Base-by-base conservation (phyloP, 2,797 vertebrate genomes). In the Cossypha polioptera region DNA sequence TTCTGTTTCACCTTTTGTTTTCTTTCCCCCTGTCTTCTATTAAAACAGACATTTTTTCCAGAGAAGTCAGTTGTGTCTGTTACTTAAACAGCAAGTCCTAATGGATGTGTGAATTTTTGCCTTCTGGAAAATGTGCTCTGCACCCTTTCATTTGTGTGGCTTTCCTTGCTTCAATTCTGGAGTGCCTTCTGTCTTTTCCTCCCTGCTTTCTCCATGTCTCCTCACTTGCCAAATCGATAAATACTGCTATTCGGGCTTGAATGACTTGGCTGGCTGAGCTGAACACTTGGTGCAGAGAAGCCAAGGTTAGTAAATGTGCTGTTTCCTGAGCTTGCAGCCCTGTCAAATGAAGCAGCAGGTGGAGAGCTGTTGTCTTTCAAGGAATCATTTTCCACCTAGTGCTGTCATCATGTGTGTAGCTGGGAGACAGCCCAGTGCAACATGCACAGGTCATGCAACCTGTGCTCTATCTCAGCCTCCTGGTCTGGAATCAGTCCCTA, bases 271-370 rank as follows among this genome's bases (percentile, higher is more conserved):
- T 94, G 82, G 25, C 79, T 80, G 81, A 85, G 57, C 83, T 81
- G 79, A 88, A 19, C 15, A 7, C 28, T 24, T 45, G 58, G 33
- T 84, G 55, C 58, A 73, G 80, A 79, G 55, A 87, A 86, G 88
- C 80, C 74, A 75, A 26, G 59, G 53, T 79, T 87, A 20, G 59
- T 82, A 82, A 93, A 91, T 61, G 71, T 59, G 25, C 55, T 82
- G 24, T 69, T 79, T 93, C 86, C 87, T 89, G 77, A 89, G 67
- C 67, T 62, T 87, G 42, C 61, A 89, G 28, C 29, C 53, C 38
- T 74, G 86, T 87, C 53, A 80, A 77, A 88, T 63, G 42, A 53
- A 85, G 86, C 81, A 82, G 59, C 83, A 87, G 83, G 63, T 91
- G 68, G 51, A 92, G 80, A 69, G 48, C 59, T 90, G 51, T 58